A percentile compares a stretch with the other conserved stretches of the same genome.
phyloP scores from a whole-genome alignment of 2,888 invertebrate species.

The Idaea biselata region DNA sequence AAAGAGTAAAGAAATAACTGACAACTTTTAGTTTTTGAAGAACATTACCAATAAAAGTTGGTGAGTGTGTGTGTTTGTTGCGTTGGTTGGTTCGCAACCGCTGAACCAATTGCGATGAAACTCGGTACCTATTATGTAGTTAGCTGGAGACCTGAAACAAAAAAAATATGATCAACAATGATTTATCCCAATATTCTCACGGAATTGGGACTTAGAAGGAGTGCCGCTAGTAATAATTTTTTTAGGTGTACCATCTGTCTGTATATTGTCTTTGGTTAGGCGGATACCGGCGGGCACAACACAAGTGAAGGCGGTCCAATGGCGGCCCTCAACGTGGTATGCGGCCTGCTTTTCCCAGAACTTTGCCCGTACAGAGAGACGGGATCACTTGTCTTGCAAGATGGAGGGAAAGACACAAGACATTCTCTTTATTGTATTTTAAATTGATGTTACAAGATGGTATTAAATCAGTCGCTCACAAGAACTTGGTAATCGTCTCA shows the following conservation, averaged over 20 bases:
- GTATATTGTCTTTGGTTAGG: slow-evolving; percentile 17
- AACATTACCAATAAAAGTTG: too few species aligned
- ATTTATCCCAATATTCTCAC: too few species aligned
- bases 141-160: too few species aligned
- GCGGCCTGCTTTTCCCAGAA: slow-evolving; percentile 78
- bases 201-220: too few species aligned
- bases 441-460: background rate
- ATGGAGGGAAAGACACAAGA: slow-evolving; percentile 7
- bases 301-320: slow-evolving; percentile 56
- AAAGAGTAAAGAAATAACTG: too few species aligned
- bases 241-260: slow-evolving; percentile 9
- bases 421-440: slow-evolving; percentile 1
- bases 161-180: too few species aligned
- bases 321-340: slow-evolving; percentile 60
- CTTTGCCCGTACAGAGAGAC: slow-evolving; percentile 45
- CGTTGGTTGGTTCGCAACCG: too few species aligned
- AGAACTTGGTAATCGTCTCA: too few species aligned
- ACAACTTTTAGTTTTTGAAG: too few species aligned
- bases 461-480: background rate
- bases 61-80: too few species aligned
- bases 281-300: slow-evolving; percentile 7
- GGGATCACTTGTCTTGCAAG: slow-evolving; percentile 41
- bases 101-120: too few species aligned
- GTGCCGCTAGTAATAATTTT: slow-evolving; percentile 3
- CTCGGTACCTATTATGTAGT: too few species aligned